A percentile compares a stretch with the other conserved stretches of the same genome.
Evolutionary conservation across 2,888 invertebrate genomes (phyloP).

Genomic region (Drosophila percnosoma): DNA sequence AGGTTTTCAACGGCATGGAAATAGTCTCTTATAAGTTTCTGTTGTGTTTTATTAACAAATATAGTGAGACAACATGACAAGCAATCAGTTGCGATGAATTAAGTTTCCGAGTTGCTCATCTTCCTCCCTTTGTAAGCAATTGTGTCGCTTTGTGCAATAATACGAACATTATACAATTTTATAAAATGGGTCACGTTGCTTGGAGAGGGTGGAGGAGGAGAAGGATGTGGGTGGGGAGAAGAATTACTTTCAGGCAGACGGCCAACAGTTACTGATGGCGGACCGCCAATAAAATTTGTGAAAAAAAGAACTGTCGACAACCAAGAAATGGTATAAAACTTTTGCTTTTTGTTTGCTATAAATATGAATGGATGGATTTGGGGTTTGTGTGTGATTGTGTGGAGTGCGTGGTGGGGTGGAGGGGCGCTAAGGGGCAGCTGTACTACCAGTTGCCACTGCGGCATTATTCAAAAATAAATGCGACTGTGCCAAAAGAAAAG

Average conservation of each 20-base stretch:
- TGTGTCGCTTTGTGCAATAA: conserved; percentile 65
- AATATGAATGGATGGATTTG: conserved; percentile 79
- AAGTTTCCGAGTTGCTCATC: conserved; percentile 21
- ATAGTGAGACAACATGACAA: conserved; percentile 12
- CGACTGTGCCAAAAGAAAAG: conserved; percentile 22
- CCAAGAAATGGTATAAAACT: conserved; percentile 73
- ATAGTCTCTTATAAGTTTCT: background rate
- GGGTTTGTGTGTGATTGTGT: conserved; percentile 25
- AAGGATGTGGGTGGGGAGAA: background rate
- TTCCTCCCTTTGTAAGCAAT: conserved; percentile 25
- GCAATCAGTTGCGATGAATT: conserved; percentile 56
- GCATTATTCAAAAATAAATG: conserved; percentile 47
- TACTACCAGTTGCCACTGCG: conserved; percentile 59
- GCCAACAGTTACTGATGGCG: conserved; percentile 64
- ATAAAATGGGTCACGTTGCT: conserved; percentile 75
- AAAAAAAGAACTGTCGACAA: conserved; percentile 73
- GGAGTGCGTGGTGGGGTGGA: background rate
- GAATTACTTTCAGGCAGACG: conserved; percentile 41
- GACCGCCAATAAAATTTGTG: conserved; percentile 72
- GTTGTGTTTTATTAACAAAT: conserved; percentile 7
- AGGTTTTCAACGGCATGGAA: background rate
- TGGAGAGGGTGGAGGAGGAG: background rate
- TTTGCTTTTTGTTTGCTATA: conserved; percentile 78
- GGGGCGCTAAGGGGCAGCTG: background rate
- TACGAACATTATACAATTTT: conserved; percentile 73